Base-by-base conservation (phyloP, 2,888 invertebrate species). In the Drosophila koepferae region DNA sequence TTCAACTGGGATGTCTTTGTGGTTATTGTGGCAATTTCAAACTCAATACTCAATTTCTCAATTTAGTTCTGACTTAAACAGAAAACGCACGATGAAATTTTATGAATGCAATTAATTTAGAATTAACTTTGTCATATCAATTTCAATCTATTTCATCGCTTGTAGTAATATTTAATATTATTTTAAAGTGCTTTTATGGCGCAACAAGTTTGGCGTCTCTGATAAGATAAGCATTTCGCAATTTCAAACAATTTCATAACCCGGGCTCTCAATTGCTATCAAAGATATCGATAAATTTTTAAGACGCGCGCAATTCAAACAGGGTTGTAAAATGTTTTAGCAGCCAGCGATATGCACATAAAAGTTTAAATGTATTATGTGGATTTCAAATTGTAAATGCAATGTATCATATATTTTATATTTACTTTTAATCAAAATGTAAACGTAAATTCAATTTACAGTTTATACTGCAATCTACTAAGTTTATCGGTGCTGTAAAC, bases 21-120 rank as follows among this genome's bases (percentile, higher is more conserved):
- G 72, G 70, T 78, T 81, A 61, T 59, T 81, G 66, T 59, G 84
- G 74, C 63, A 43, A 68, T 72, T 68, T 61, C 51, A 67, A 64
- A 81, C 71, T 62, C 65, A 77, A 73, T 79, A 70, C 49, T 41
- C 46, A 43, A 31, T 20, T 49, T 59, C 10, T 59, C 10, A 18
- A 41, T 55, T 62, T 55, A 55, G 53, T 60, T 23, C 18, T 23
- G 16, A 61, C 36, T 76, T 71, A 43, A 70, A 58, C 46, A 43
- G 38, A 2, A 23, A 12, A 12, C 6, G 23, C 31, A 48, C 40
- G 34, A 8, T 16, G 23, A 28, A 46, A 23, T 10, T 51, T 62
- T 23, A 36, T 9, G 20, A 51, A 14, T 36, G 5, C 28, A 51
- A 61, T 41, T 4, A 31, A 51, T 34, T 16, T 4, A 14, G 18